Evolutionary conservation across 2,797 vertebrate genomes (phyloP).

Genomic region (Enteromius viviparus): DNA sequence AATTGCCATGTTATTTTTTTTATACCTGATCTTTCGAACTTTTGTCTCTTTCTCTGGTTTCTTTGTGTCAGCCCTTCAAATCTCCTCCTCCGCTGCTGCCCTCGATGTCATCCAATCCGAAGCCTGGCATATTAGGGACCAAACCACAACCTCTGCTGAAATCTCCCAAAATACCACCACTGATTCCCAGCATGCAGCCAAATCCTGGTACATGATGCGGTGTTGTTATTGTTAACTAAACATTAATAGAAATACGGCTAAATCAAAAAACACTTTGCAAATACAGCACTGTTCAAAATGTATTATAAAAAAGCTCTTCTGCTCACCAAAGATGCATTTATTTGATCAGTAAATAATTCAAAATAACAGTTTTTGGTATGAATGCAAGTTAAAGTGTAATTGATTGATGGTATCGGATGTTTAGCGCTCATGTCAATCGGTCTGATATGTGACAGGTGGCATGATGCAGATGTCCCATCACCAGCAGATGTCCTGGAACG

Average conservation of each 20-base stretch:
- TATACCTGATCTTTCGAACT: not conserved
- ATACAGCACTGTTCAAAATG: too few relatives aligned
- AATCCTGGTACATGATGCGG: conserved; percentile 49
- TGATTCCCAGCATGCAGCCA: conserved; percentile 67
- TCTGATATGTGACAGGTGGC: conserved; percentile 54
- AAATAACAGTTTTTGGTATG: too few relatives aligned
- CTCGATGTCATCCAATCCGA: conserved; percentile 59
- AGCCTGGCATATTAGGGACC: conserved; percentile 64
- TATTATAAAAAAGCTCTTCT: not conserved
- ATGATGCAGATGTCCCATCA: conserved; percentile 65
- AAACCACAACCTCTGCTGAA: conserved; percentile 67
- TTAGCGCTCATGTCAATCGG: not conserved
- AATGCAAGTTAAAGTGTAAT: too few relatives aligned
- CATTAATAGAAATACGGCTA: not conserved
- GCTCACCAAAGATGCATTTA: not conserved
- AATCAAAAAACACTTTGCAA: not conserved
- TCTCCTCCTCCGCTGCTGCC: conserved; percentile 65
- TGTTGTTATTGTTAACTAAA: not conserved
- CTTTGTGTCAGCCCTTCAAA: conserved; percentile 58
- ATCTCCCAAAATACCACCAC: conserved; percentile 67
- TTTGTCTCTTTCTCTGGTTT: not conserved
- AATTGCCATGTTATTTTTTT: not conserved
- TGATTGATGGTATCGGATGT: not conserved
- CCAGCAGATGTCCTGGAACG: conserved; percentile 60
- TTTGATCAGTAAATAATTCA: not conserved